Percentiles rank a stretch among this genome's conserved stretches.
These are phyloP conservation scores for Dendroctonus valens DNA, from an alignment of 1,140 invertebrate species.

Conservation along the genomic window DNA sequence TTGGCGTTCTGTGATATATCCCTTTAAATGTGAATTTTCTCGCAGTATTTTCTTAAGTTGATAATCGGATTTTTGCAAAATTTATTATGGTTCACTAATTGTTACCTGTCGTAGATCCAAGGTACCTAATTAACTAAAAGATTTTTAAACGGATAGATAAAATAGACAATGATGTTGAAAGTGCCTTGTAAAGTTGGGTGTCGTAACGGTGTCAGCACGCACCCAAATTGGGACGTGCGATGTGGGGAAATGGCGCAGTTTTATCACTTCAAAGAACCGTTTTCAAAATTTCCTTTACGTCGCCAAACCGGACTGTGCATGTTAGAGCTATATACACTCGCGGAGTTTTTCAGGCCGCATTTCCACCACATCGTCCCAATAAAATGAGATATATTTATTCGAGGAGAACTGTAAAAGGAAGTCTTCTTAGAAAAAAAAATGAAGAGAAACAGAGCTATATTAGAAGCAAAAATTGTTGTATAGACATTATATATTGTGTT, in stretches of 20 bases:
- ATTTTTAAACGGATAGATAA: conserved; percentile 19
- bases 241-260: neutral
- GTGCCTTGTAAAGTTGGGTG: conserved; percentile 35
- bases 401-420: conserved; percentile 40
- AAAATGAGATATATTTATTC: conserved; percentile 35
- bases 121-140: conserved; percentile 15
- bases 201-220: neutral
- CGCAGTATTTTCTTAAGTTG: conserved; percentile 24
- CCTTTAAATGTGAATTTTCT: conserved; percentile 21
- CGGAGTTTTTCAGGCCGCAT: neutral
- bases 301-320: too few species aligned
- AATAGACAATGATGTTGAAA: conserved; percentile 37
- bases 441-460: conserved; percentile 26
- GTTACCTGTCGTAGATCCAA: conserved; percentile 13
- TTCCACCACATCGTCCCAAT: conserved; percentile 28
- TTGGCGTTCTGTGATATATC: conserved; percentile 40
- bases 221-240: neutral
- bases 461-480: conserved; percentile 33
- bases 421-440: conserved; percentile 33
- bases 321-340: too few species aligned
- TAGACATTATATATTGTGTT: conserved; percentile 49
- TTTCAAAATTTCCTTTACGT: neutral
- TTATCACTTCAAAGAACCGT: neutral
- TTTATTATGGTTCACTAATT: neutral
- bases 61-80: too few species aligned